These are phyloP conservation scores for Hippocampus mohnikei DNA, from an alignment of 2,113 vertebrate species.

Conservation along the genomic window DNA sequence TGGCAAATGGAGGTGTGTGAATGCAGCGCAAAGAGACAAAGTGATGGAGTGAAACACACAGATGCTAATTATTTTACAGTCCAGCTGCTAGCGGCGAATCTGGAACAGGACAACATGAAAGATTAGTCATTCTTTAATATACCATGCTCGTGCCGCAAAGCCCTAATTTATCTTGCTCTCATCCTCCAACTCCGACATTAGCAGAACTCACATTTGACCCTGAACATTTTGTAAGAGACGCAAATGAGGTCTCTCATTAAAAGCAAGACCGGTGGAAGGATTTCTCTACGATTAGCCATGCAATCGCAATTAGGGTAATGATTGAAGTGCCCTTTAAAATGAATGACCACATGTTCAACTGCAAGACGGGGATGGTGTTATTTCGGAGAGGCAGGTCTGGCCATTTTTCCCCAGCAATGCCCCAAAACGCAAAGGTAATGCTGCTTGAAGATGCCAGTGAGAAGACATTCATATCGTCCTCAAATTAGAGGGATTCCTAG, in stretches of 20 bases:
- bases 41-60: constrained; percentile 17
- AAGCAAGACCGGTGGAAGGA: constrained; percentile 64
- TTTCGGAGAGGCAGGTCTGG: constrained; percentile 28
- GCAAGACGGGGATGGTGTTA: constrained; percentile 25
- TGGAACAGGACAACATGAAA: constrained; percentile 52
- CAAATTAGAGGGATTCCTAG: constrained; percentile 22
- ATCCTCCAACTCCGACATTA: constrained; percentile 45
- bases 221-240: constrained; percentile 53
- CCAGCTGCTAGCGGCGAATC: constrained; percentile 47
- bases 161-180: constrained; percentile 49
- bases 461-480: constrained; percentile 23
- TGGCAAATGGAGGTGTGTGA: constrained; percentile 33
- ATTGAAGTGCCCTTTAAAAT: constrained; percentile 51
- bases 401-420: constrained; percentile 20
- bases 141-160: constrained; percentile 44
- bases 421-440: not conserved
- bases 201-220: constrained; percentile 52
- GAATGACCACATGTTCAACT: constrained; percentile 41
- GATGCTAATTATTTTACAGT: constrained; percentile 55
- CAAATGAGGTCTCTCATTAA: constrained; percentile 69
- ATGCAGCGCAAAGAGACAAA: constrained; percentile 27
- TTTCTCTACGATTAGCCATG: constrained; percentile 26
- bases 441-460: constrained; percentile 29
- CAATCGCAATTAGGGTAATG: constrained; percentile 57
- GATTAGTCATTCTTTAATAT: constrained; percentile 51